These are phyloP conservation scores for Liparis tanakae DNA, from an alignment of 2,797 vertebrate species.

Conservation along the genomic window DNA sequence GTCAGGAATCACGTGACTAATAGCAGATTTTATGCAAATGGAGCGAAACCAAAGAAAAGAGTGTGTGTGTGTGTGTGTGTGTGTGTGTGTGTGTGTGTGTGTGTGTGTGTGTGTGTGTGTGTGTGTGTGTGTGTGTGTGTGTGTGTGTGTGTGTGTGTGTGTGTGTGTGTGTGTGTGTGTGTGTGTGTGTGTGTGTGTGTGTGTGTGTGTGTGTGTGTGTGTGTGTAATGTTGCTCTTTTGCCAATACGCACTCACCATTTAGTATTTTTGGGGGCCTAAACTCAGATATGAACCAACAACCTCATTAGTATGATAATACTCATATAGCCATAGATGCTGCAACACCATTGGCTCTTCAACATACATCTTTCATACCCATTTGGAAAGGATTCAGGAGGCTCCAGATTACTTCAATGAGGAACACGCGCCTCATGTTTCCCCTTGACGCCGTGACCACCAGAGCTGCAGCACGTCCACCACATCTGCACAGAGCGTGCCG, in stretches of 20 bases:
- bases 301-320: constrained; percentile 28
- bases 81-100: not conserved
- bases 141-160: not conserved
- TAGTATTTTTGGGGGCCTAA: not conserved
- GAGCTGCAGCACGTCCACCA: not conserved
- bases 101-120: not conserved
- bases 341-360: constrained; percentile 5
- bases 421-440: too few relatives aligned
- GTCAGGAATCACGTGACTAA: constrained; percentile 19
- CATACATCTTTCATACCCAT: not conserved
- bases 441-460: not conserved
- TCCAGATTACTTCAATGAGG: too few relatives aligned
- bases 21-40: constrained; percentile 21
- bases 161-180: not conserved
- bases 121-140: not conserved
- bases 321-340: too few relatives aligned
- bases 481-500: constrained; percentile 3
- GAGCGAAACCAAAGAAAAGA: constrained; percentile 18
- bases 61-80: not conserved
- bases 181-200: not conserved
- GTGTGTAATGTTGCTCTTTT: not conserved
- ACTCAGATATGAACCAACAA: constrained; percentile 3
- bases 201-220: not conserved
- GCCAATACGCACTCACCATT: not conserved
- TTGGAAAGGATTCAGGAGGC: not conserved